Base-by-base conservation (phyloP, 2,113 vertebrate genomes). In the Xiphophorus maculatus region DNA sequence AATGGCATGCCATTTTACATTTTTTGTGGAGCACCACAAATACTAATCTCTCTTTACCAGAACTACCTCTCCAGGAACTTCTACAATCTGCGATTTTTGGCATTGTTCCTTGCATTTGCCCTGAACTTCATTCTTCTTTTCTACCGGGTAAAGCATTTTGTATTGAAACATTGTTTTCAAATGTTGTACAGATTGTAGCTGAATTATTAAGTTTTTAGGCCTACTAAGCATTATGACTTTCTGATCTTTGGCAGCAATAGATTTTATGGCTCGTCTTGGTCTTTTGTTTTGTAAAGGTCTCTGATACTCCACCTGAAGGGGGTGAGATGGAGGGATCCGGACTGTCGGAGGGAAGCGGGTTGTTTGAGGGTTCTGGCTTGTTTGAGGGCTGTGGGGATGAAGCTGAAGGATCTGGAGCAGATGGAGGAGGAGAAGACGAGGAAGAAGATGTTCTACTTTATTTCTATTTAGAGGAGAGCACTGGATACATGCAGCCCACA, bases 91-190 rank as follows among this genome's bases (percentile, higher is more conserved):
- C 94, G 97, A 0, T 98, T 96, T 90, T 90, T 98, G 74, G 96
- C 97, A 40, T 93, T 98, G 69, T 98, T 98, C 86, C 85, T 98
- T 32, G 96, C 97, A 2, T 98, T 98, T 63, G 97, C 97, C 42
- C 91, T 98, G 86, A 98, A 98, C 93, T 98, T 98, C 87, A 98
- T 98, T 90, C 87, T 98, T 76, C 94, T 98, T 32, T 98, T 98
- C 91, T 98, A 97, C 85, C 97, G 93, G 95, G 97, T 97, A 71
- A 80, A 44, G 37, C 48, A 5, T 15, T 17, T 22, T 27, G 5
- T 28, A 4, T 5, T 33, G 51, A 5, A 25, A 4, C 0, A 15
- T n/a, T 58, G 22, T 51, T 68, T 44, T 30, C 1, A 33, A n/a
- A 35, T 10, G 14, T 5, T 33, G 25, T 12, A 58, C 48, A 29